phyloP scores from a whole-genome alignment of 2,888 invertebrate genomes.

The Phortica okadai region DNA sequence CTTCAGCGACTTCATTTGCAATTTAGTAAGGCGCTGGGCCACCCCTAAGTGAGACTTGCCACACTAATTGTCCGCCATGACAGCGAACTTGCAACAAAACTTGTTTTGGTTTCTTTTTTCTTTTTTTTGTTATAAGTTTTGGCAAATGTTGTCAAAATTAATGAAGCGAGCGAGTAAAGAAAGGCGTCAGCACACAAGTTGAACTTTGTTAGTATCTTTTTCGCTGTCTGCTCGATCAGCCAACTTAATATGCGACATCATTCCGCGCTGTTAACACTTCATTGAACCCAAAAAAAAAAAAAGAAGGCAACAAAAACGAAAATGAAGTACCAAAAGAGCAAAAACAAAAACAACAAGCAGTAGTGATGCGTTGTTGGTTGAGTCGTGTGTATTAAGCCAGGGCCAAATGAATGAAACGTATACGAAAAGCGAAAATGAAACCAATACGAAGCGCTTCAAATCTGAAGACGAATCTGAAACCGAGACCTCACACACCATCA shows the following conservation, averaged over 20 bases:
- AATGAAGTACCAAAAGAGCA: not conserved
- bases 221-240: slow-evolving; percentile 29
- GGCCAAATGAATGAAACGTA: slow-evolving; percentile 18
- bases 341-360: not conserved
- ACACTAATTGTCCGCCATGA: not conserved
- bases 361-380: too few species aligned
- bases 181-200: not conserved
- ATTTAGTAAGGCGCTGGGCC: too few species aligned
- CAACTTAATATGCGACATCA: slow-evolving; percentile 66
- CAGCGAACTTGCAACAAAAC: not conserved
- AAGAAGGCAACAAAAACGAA: slow-evolving; percentile 29
- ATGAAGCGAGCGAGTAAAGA: not conserved
- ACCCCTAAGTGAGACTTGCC: not conserved
- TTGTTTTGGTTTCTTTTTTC: not conserved
- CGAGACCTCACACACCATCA: slow-evolving; percentile 54
- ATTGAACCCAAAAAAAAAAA: slow-evolving; percentile 60
- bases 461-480: slow-evolving; percentile 18
- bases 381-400: not conserved
- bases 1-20: too few species aligned
- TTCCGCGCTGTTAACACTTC: slow-evolving; percentile 68
- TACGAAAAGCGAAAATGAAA: slow-evolving; percentile 58
- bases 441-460: slow-evolving; percentile 49
- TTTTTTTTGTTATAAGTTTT: not conserved
- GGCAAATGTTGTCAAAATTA: slow-evolving; percentile 11
- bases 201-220: not conserved